Evolutionary conservation across 2,113 vertebrate genomes (phyloP).

Genomic region (Bubo scandiacus): DNA sequence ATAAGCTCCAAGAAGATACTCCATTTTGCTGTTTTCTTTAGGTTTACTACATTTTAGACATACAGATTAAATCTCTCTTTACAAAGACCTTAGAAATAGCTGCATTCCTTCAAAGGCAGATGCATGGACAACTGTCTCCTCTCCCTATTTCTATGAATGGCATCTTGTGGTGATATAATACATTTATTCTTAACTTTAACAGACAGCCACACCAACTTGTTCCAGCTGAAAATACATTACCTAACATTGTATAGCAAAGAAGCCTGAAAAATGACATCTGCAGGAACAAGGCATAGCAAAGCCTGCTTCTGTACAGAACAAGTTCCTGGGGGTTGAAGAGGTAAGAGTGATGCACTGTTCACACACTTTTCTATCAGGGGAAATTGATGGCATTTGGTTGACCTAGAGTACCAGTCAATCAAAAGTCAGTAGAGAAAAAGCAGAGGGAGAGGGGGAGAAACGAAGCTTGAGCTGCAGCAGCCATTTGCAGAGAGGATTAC

Average conservation of each 20-base stretch:
- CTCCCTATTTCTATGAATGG: neutral
- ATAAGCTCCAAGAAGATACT: neutral
- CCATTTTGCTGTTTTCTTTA: neutral
- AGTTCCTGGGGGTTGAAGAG: neutral
- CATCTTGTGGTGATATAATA: neutral
- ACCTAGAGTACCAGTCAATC: constrained; percentile 13
- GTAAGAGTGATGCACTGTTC: neutral
- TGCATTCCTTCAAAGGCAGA: neutral
- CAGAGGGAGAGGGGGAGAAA: neutral
- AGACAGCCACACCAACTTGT: neutral
- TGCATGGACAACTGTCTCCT: neutral
- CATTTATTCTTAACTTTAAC: constrained; percentile 2
- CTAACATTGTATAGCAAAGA: neutral
- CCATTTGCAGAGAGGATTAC: neutral
- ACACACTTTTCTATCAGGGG: neutral
- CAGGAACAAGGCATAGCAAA: neutral
- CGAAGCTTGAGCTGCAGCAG: neutral
- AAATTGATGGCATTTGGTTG: neutral
- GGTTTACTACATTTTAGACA: neutral
- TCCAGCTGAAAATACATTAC: neutral
- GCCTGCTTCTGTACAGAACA: neutral
- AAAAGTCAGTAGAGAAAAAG: constrained; percentile 20
- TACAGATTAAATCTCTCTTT: neutral
- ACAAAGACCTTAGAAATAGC: neutral
- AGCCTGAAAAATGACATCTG: neutral